Evolutionary conservation across 2,888 invertebrate species (phyloP), one percentile per base, ranked within the genome.

Genomic region (Hypena proboscidalis): DNA sequence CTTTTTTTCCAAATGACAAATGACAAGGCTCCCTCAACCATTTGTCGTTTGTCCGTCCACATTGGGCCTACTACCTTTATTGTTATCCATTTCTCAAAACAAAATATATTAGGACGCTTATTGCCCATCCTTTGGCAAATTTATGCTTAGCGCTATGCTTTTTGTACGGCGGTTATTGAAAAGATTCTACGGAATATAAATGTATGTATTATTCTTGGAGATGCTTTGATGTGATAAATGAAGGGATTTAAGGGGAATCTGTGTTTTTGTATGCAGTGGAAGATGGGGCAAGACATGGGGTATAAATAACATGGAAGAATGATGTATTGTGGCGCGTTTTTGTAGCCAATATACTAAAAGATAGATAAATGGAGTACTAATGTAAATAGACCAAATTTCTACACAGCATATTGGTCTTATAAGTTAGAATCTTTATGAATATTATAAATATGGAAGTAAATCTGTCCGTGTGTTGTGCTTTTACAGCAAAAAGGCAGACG

Each of bases 31-130:
- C 80, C 70, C 70, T 71, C 70, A 41, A 44, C 64, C 70, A 80
- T 82, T 80, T 75, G 79, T 79, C 75, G 67, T 35, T 17, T 42
- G 69, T 70, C 68, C 67, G 58, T 58, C 60, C 60, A 46, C 68
- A 54, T 58, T 49, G 61, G 55, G 49, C 44, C 63, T 70, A 63
- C 66, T 80, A 77, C 77, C 71, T 80, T 81, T 77, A 85, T 81
- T 79, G 81, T 80, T 65, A 58, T 75, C 74, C 54, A 83, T 82
- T 81, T 80, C 76, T 83, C 81, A 83, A 81, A 83, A 79, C 72
- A 77, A 76, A 80, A 85, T 80, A 71, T 80, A 83, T 82, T 74
- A 67, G 65, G 54, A 55, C 61, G 63, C 61, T 67, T 71, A 74
- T 74, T 70, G 64, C 67, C 67, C 56, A 45, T 39, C 55, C 46